These are phyloP conservation scores for Plotosus lineatus DNA, from an alignment of 2,113 vertebrate genomes.

Conservation along the genomic window DNA sequence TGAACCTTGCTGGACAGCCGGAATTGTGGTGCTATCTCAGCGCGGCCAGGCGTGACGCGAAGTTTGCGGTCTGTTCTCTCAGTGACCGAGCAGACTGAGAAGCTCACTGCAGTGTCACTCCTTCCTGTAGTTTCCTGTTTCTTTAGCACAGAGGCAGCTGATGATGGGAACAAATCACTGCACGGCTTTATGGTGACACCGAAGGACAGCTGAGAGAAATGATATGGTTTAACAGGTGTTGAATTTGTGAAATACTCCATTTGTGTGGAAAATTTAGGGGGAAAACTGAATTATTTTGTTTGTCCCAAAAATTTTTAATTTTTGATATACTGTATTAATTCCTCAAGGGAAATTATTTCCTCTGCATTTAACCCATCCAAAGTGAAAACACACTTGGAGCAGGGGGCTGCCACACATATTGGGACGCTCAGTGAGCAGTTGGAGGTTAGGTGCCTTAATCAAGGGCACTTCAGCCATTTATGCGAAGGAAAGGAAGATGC, in stretches of 20 bases:
- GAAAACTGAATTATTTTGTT: no score
- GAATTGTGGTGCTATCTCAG: constrained; percentile 32
- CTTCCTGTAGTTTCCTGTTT: neutral
- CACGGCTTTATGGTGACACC: constrained; percentile 28
- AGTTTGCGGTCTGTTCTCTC: constrained; percentile 30
- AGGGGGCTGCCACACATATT: no score
- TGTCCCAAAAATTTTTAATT: no score
- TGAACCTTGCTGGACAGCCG: constrained; percentile 39
- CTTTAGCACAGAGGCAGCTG: constrained; percentile 3
- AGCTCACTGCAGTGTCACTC: constrained; percentile 10
- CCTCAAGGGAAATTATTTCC: no score
- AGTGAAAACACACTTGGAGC: no score
- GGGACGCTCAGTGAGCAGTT: no score
- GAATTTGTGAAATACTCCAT: neutral
- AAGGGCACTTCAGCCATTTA: no score
- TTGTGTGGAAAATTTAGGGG: neutral
- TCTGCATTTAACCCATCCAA: no score
- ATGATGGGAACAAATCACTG: constrained; percentile 35
- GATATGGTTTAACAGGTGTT: constrained; percentile 21
- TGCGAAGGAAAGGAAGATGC: no score
- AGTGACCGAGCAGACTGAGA: constrained; percentile 4
- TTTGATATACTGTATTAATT: no score
- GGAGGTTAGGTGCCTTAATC: no score
- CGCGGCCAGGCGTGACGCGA: constrained; percentile 32
- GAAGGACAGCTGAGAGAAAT: constrained; percentile 20